Base-by-base conservation (phyloP, 2,888 invertebrate genomes). In the Sphecodes monilicornis region DNA sequence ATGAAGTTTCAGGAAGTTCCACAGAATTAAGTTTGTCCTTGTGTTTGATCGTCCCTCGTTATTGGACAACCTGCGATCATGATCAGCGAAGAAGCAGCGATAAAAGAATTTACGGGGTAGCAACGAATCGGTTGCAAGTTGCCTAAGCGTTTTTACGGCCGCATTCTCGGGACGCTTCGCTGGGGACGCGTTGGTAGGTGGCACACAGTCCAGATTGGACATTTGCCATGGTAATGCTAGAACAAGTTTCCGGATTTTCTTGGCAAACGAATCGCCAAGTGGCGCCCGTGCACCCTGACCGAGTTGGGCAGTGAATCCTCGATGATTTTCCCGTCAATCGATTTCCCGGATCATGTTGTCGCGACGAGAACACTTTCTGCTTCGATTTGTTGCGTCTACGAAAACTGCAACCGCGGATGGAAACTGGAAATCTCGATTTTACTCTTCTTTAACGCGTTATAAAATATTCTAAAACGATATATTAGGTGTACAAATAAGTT, bases 161-260 rank as follows among this genome's bases (percentile, higher is more conserved):
- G 86, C 85, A 85, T 85, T 80, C 81, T 46, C 26, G n/a, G 10
- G 68, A 84, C 71, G 69, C 84, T 86, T 82, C 64, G 41, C 43
- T 64, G 71, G 18, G n/a, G 13, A 64, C 68, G 46, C 26, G 68
- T 32, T 36, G 50, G 70, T 82, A 78, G 82, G 54, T 54, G 78
- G 75, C 57, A 77, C 80, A 69, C 72, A 60, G 74, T 83, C 76
- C 85, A 82, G 81, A 80, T 89, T 89, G 88, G 89, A 89, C 87
- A 82, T 80, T 84, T 89, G 88, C 89, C 89, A 89, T 46, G 88
- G 88, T 88, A 88, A 89, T 57, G 86, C 84, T 89, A 88, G 88
- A 89, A 86, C 87, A 80, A 82, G 89, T 88, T 89, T 89, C 88
- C 89, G 85, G 85, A 89, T 87, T 87, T 82, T 88, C 88, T 89